Conservation (phyloP, 1,140 invertebrate genomes). For the Bradynema listronoti region DNA sequence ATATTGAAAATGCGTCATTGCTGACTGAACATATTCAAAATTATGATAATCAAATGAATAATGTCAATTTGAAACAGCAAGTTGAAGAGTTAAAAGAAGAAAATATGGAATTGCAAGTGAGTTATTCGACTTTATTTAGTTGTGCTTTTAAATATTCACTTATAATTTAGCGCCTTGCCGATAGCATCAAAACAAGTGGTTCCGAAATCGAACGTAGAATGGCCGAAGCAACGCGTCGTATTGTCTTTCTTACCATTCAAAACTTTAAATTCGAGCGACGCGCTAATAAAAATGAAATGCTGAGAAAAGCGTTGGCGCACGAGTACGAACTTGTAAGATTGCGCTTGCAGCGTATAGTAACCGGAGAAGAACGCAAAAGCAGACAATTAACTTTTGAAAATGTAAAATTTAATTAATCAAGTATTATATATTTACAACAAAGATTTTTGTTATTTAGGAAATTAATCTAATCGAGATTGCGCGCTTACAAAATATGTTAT, state of each 20-base stretch:
- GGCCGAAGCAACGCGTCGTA: slow-evolving; percentile 38
- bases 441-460: slow-evolving; percentile 24
- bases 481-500: slow-evolving; percentile 31
- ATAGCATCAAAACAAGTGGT: slow-evolving; percentile 23
- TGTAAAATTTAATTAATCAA: not conserved
- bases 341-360: slow-evolving; percentile 8
- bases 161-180: slow-evolving; percentile 22
- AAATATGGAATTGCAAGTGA: slow-evolving; percentile 26
- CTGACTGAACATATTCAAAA: no score
- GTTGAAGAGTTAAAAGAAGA: slow-evolving; percentile 26
- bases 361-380: slow-evolving; percentile 13
- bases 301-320: slow-evolving; percentile 22
- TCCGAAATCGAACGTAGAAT: slow-evolving; percentile 41
- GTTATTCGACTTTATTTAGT: not conserved
- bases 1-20: slow-evolving; percentile 17
- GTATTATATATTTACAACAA: not conserved
- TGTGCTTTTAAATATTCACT: not conserved
- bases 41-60: no score
- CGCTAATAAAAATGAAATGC: slow-evolving; percentile 11
- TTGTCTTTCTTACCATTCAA: slow-evolving; percentile 36
- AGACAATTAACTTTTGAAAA: slow-evolving; percentile 1
- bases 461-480: slow-evolving; percentile 38
- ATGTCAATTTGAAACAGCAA: no score
- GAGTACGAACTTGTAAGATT: slow-evolving; percentile 6
- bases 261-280: slow-evolving; percentile 26